Base-by-base conservation (phyloP, 1,140 invertebrate genomes). In the Leptopilina clavipes region DNA sequence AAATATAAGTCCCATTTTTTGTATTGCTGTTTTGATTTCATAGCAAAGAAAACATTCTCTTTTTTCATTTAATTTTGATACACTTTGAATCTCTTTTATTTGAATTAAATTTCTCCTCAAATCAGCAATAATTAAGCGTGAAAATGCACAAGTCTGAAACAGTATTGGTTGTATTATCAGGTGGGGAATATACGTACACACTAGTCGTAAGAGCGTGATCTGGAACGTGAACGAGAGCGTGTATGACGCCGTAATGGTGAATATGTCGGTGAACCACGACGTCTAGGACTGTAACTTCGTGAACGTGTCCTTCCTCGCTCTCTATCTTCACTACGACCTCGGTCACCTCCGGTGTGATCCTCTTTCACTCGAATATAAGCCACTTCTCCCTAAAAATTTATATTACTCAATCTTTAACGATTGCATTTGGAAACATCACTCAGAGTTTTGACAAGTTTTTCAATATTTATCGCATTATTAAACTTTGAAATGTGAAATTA, bases 351-450 rank as follows among this genome's bases (percentile, higher is more conserved):
- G 14, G 94, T 94, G 84, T 95, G 95, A 89, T 99, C 97, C 91
- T 99, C 97, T 87, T 97, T 97, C 17, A 99, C 97, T 71, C 97
- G 92, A 82, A 99, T 97, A 88, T 99, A 99, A 10, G 97, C 94
- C 54, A 97, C 96, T 91, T 99, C 98, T 76, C 98, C 98, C 97
- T 99, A 85, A 43, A 91, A 89, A 45, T n/a, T n/a, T n/a, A n/a
- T n/a, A n/a, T n/a, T n/a, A n/a, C n/a, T n/a, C n/a, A n/a, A n/a
- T n/a, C n/a, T n/a, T n/a, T n/a, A n/a, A n/a, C n/a, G n/a, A n/a
- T n/a, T n/a, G n/a, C n/a, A n/a, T n/a, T n/a, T n/a, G n/a, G n/a
- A n/a, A n/a, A n/a, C n/a, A n/a, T n/a, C n/a, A n/a, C n/a, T n/a
- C n/a, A n/a, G n/a, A n/a, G n/a, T n/a, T n/a, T n/a, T n/a, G n/a